Evolutionary conservation across 2,888 invertebrate genomes (phyloP), one percentile per base, ranked within the genome.

Genomic region (Yponomeuta malinellus): DNA sequence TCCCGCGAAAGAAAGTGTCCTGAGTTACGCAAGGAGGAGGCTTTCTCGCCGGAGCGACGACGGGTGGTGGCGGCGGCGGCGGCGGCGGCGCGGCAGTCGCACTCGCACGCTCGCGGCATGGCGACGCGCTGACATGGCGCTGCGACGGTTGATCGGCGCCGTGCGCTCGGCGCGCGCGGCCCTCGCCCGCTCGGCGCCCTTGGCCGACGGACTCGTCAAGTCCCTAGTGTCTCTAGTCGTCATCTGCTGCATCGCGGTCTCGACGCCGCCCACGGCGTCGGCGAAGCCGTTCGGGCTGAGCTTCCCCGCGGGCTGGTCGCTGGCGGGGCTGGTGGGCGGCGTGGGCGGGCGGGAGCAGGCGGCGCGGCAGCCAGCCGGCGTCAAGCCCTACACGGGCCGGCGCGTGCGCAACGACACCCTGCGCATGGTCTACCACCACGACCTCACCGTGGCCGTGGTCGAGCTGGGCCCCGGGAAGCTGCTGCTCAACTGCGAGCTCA

Each of bases 391-490:
- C 85, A 95, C 95, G 74, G 96, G 96, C 5, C 89, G 93, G 73
- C 90, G 95, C 65, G 88, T 95, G 65, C 90, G 89, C 74, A 94
- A 94, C 81, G 94, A 95, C 77, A 95, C 96, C 3, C 88, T 95
- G 71, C 87, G 94, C 73, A 95, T 96, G 95, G 95, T 96, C 74
- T 97, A 96, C 85, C 94, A 94, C 86, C 94, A 96, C 87, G 97
- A 97, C 80, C 96, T 96, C 87, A 96, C 97, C 1, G 95, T 97
- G 66, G 97, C 96, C 1, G 94, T 97, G 66, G 95, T 96, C 68
- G 97, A 97, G 83, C 91, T 97, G 72, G 96, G 95, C 5, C 93
- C 93, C 8, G 94, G 94, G 73, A 95, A 96, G 82, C 87, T 95
- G 78, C 90, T 96, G 72, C 92, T 95, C 70, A 95, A 95, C 81